Percentiles rank a stretch among this genome's conserved stretches.
These are phyloP conservation scores for Meriones psammophilus DNA, from an alignment of 2,797 vertebrate species.

Conservation along the genomic window DNA sequence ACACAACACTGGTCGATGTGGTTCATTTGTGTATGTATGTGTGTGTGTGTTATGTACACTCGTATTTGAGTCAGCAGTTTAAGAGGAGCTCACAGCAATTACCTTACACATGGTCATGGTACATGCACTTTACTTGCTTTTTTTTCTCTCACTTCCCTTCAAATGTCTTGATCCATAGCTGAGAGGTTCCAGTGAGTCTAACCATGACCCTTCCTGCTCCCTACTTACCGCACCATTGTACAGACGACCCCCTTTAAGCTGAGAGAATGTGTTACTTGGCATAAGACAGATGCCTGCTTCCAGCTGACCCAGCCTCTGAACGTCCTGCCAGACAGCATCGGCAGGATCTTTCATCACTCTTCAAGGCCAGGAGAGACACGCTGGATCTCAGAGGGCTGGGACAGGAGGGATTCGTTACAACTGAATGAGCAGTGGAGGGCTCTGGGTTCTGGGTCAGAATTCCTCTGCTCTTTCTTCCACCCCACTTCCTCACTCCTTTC, in stretches of 20 bases:
- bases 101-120: background rate
- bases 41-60: background rate
- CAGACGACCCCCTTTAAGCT: slow-evolving; percentile 22
- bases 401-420: background rate
- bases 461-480: background rate
- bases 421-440: background rate
- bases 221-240: background rate
- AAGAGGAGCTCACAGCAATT: background rate
- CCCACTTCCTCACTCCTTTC: background rate
- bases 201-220: fast-evolving
- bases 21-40: background rate
- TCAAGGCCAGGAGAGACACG: background rate
- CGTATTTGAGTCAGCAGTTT: background rate
- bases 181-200: background rate
- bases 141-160: background rate
- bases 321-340: slow-evolving; percentile 28
- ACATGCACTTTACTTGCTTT: background rate
- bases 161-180: background rate
- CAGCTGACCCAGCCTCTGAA: slow-evolving; percentile 43
- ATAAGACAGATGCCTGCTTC: slow-evolving; percentile 75
- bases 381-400: background rate
- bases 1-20: background rate
- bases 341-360: slow-evolving; percentile 37
- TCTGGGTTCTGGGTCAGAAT: background rate
- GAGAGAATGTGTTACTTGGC: slow-evolving; percentile 68